Conservation (phyloP, 1,140 invertebrate genomes). For the Trichonephila clavipes region DNA sequence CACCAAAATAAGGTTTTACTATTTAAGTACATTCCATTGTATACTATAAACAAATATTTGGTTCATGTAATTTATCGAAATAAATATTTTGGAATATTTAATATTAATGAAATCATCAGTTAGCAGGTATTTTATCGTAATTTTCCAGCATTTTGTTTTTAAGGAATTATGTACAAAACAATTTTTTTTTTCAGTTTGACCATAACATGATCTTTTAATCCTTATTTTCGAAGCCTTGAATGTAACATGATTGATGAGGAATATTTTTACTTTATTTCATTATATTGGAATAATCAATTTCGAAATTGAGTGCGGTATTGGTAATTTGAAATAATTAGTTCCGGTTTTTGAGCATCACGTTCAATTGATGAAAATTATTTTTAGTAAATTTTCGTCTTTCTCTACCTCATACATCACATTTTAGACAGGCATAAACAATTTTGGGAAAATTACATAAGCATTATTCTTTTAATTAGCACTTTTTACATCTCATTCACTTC, state of each 20-base stretch:
- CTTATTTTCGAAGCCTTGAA: not conserved
- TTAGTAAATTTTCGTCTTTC: not conserved
- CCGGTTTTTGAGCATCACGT: not conserved
- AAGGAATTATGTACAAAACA: not conserved
- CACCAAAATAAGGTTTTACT: too few species aligned
- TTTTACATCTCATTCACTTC: not conserved
- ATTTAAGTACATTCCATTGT: too few species aligned
- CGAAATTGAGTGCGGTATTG: not conserved
- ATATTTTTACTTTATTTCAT: not conserved
- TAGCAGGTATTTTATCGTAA: too few species aligned
- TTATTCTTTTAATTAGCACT: not conserved
- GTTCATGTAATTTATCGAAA: too few species aligned
- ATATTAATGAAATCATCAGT: too few species aligned
- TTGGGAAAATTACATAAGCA: not conserved
- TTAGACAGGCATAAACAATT: slow-evolving; percentile 1
- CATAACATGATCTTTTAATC: not conserved
- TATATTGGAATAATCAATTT: not conserved
- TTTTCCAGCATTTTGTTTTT: not conserved
- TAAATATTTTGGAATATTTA: too few species aligned
- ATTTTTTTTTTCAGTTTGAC: too few species aligned
- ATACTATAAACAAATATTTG: too few species aligned
- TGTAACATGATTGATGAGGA: not conserved
- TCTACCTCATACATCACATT: not conserved
- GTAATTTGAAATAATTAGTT: not conserved
- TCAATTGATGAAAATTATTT: not conserved